Evolutionary conservation across 2,888 invertebrate species (phyloP), one percentile per base, ranked within the genome.

Genomic region (Byasa hedistus): DNA sequence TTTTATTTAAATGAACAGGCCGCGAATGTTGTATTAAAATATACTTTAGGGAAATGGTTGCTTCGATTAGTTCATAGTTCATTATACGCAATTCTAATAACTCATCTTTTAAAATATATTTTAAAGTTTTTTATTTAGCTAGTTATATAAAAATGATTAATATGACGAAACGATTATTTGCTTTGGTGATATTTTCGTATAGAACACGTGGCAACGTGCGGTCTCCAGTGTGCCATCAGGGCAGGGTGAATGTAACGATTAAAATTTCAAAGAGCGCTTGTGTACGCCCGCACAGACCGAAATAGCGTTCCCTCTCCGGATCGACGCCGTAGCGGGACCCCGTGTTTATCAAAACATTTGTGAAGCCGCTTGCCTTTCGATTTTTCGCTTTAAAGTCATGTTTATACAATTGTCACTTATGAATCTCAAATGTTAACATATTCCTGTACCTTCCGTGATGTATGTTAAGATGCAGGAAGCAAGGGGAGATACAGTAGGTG

Each of bases 191-290:
- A 76, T 79, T 80, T 79, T 80, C 71, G 74, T 69, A 64, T 68
- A 69, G 72, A 69, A 72, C 71, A 79, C 80, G 79, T 79, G 79
- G 80, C 74, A 81, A 79, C 80, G 79, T 77, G 71, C 75, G 75
- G 80, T 78, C 84, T 81, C 83, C 73, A 82, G 83, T 84, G 85
- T 84, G 83, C 85, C 85, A 87, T 84, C 80, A 79, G 82, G 80
- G 76, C 83, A 83, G 88, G 87, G 91, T 90, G 90, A 90, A 90
- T 86, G 91, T 86, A 86, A 86, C 91, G 83, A 90, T 91, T 89
- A 91, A 91, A 91, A 89, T 90, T 91, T 90, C 87, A 90, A 90
- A 89, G 85, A 87, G 81, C 83, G 85, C 83, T 82, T 84, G 83
- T 84, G 66, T 84, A 83, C 84, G 83, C 83, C 78, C 72, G 79